Conservation (phyloP, 2,888 invertebrate species). For the Uloborus plumipes region DNA sequence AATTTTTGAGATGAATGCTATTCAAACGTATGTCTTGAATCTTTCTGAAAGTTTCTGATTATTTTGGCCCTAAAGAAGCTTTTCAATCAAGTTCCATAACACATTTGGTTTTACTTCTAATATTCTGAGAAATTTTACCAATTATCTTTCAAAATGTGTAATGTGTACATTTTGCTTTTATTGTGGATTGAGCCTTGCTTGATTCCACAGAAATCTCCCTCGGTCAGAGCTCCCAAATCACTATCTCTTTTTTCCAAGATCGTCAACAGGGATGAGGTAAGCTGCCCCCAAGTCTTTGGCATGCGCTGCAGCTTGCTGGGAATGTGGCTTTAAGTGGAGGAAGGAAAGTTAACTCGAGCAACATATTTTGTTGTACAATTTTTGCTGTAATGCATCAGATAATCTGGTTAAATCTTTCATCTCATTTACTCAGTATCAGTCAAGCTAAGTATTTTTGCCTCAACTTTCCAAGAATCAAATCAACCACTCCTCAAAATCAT, state of each 20-base stretch:
- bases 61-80: not conserved
- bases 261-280: slow-evolving; percentile 51
- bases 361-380: too few species aligned
- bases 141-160: not conserved
- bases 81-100: not conserved
- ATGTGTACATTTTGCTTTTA: not conserved
- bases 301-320: slow-evolving; percentile 39
- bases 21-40: not conserved
- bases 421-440: too few species aligned
- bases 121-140: too few species aligned
- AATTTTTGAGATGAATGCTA: not conserved
- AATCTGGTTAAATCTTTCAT: too few species aligned
- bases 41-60: not conserved
- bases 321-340: too few species aligned
- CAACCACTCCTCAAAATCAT: too few species aligned
- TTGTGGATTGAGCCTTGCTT: slow-evolving; percentile 11
- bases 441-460: too few species aligned
- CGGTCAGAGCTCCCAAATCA: slow-evolving; percentile 39
- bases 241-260: slow-evolving; percentile 46
- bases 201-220: slow-evolving; percentile 56
- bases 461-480: too few species aligned
- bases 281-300: slow-evolving; percentile 27
- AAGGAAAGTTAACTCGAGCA: too few species aligned
- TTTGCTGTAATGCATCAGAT: too few species aligned
- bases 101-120: too few species aligned